Base-by-base conservation (phyloP, 2,797 vertebrate species). In the Champsocephalus esox region DNA sequence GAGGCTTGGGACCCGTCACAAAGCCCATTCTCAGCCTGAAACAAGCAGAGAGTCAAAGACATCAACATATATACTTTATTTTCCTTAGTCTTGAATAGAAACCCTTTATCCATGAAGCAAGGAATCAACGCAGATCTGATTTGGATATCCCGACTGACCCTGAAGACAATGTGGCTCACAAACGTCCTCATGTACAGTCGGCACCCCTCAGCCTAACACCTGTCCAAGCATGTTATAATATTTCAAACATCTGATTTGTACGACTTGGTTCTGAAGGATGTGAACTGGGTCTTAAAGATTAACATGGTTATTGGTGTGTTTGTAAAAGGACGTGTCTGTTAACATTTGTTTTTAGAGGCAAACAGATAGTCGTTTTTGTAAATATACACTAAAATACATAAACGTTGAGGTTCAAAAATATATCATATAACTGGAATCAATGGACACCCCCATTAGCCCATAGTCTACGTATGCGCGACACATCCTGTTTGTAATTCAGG, bases 1-100 rank as follows among this genome's bases (percentile, higher is more conserved):
- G 94, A 1, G 95, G 94, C 85, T 98, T 98, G 3, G 98, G 98
- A 12, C 97, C 98, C 0, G 97, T 97, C 72, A 99, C 77, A 76
- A 98, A 99, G 17, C 98, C 98, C 7, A 99, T 90, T 91, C 98
- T 95, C 84, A 99, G 85, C 19, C 98, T 99, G 85, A 44, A 58
- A 68, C 9, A 74, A 2, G 7, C 19, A 78, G 6, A 19, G 10
- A 19, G 17, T 41, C n/a, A 75, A 9, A 67, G 34, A 51, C 55
- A 12, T 5, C 11, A 57, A 44, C 19, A 19, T 5, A 55, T 54
- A 54, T 0, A 32, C 14, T 34, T 13, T 32, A 2, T 4, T 34
- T 1, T 32, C 2, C 38, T 17, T 8, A 14, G 28, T 41, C 32
- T n/a, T 34, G n/a, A 12, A 43, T n/a, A 57, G 10, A 38, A 6